Percentiles rank a stretch among this genome's conserved stretches.
phyloP scores from a whole-genome alignment of 2,113 vertebrate genomes.

The Macroglossus sobrinus region DNA sequence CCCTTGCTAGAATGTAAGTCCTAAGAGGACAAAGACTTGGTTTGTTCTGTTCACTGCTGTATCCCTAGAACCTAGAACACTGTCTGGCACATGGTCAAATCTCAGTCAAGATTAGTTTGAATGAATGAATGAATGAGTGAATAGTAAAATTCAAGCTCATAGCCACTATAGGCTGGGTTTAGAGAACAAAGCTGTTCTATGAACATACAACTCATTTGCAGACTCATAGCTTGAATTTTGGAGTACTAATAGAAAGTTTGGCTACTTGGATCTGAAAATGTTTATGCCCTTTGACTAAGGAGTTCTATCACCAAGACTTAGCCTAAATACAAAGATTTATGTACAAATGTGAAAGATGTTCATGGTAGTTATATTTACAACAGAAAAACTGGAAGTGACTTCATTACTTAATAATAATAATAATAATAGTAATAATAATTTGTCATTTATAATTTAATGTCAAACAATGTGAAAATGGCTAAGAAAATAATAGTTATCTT shows the following conservation, averaged over 20 bases:
- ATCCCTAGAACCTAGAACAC: neutral
- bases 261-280: neutral
- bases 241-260: neutral
- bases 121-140: neutral
- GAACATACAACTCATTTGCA: neutral
- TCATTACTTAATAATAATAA: neutral
- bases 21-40: neutral
- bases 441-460: constrained; percentile 31
- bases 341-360: neutral
- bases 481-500: neutral
- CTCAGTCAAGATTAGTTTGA: neutral
- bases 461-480: neutral
- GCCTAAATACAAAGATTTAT: neutral
- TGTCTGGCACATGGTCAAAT: neutral
- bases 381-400: neutral
- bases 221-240: neutral
- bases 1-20: neutral
- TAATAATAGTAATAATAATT: neutral
- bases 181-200: neutral
- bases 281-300: neutral
- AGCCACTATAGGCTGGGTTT: neutral
- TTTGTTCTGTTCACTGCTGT: neutral
- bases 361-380: neutral
- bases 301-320: neutral
- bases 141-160: neutral